phyloP scores from a whole-genome alignment of 1,140 invertebrate species.

The Scaptomyza montana region DNA sequence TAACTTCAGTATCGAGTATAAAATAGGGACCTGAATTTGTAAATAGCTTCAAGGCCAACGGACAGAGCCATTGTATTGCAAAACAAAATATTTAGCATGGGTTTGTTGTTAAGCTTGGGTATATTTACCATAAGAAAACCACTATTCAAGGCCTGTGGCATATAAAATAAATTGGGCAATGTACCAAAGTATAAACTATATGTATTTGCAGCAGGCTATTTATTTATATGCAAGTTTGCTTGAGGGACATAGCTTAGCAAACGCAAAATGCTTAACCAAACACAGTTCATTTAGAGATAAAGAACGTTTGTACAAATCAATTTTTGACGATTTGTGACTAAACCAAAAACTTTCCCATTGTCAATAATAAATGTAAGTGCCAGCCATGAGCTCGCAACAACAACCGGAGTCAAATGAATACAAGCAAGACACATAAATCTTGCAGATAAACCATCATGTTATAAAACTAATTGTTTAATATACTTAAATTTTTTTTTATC shows the following conservation, averaged over 20 bases:
- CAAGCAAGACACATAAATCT: no score
- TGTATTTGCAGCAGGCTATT: neutral
- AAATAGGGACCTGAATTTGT: constrained; percentile 29
- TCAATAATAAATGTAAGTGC: constrained; percentile 74
- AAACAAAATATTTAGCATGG: constrained; percentile 25
- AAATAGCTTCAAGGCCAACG: constrained; percentile 25
- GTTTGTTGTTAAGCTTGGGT: constrained; percentile 14
- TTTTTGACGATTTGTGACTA: constrained; percentile 61
- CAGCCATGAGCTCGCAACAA: constrained; percentile 30
- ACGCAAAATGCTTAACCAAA: constrained; percentile 28
- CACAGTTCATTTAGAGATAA: constrained; percentile 1
- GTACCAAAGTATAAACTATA: neutral
- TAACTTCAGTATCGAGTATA: no score
- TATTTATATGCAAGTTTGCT: neutral
- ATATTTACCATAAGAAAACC: neutral
- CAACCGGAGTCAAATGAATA: neutral
- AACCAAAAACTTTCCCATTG: constrained; percentile 65
- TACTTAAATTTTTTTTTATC: no score
- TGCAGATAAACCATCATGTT: no score
- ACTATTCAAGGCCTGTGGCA: constrained; percentile 5
- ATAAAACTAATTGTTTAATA: no score
- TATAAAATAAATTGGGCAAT: constrained; percentile 39
- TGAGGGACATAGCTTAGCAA: constrained; percentile 1
- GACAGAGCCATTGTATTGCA: constrained; percentile 12
- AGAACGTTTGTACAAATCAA: constrained; percentile 57